Conservation (phyloP, 2,113 vertebrate species). For the Pangasianodon gigas region DNA sequence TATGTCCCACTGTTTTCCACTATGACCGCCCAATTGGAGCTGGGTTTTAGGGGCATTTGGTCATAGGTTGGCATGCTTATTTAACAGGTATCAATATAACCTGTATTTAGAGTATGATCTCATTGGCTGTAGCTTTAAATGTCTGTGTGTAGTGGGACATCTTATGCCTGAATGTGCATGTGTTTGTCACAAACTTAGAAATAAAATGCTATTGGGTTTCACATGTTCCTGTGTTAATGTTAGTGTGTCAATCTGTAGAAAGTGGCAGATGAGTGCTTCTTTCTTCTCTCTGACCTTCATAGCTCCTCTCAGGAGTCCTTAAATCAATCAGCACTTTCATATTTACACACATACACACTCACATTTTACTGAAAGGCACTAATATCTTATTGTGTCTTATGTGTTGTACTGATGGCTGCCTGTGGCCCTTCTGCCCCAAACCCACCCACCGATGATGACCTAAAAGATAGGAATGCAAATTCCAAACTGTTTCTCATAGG, state of each 20-base stretch:
- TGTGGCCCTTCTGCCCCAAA: neutral
- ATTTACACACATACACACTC: conserved; percentile 22
- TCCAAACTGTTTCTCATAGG: neutral
- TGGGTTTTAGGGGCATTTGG: conserved; percentile 10
- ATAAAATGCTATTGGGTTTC: neutral
- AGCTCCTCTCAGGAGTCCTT: neutral
- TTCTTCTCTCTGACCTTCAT: neutral
- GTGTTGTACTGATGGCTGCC: neutral
- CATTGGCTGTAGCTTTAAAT: conserved; percentile 4
- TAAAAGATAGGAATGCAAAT: neutral
- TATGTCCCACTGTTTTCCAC: conserved; percentile 45
- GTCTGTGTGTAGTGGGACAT: neutral
- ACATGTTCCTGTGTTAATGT: neutral
- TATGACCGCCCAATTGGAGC: neutral
- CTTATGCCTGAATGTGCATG: neutral
- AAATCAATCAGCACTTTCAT: conserved; percentile 34
- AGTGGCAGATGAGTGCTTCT: neutral
- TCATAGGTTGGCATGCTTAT: conserved; percentile 23
- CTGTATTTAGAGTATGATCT: conserved; percentile 40
- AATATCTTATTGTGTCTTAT: neutral
- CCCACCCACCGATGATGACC: neutral
- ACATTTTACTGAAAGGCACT: neutral
- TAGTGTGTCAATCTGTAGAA: neutral
- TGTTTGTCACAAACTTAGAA: neutral
- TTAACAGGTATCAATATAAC: conserved; percentile 11